These are phyloP conservation scores for Boleophthalmus pectinirostris DNA, from an alignment of 2,113 vertebrate genomes.

Conservation along the genomic window DNA sequence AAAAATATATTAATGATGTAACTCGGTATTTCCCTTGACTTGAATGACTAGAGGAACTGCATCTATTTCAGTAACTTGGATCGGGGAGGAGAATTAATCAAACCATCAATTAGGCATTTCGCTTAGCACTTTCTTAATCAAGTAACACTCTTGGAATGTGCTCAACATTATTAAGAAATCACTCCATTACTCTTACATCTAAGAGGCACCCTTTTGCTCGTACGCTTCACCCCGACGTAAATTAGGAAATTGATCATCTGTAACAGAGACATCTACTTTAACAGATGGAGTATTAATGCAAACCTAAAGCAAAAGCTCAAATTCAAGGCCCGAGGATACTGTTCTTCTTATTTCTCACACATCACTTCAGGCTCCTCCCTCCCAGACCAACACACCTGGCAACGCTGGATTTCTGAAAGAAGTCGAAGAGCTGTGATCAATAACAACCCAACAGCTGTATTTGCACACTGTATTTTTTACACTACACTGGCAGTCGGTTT, in stretches of 20 bases:
- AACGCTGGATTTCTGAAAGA: background rate
- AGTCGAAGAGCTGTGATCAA: slow-evolving; percentile 24
- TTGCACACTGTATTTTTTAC: slow-evolving; percentile 17
- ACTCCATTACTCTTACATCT: slow-evolving; percentile 43
- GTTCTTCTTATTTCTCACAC: background rate
- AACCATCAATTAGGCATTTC: slow-evolving; percentile 27
- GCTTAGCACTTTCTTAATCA: slow-evolving; percentile 32
- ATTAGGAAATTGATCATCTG: slow-evolving; percentile 39
- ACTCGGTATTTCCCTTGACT: background rate
- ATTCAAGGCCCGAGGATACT: background rate
- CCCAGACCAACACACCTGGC: background rate
- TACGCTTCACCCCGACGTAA: background rate
- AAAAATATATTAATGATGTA: background rate
- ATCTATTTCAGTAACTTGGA: background rate
- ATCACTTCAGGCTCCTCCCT: background rate
- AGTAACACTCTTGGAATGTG: slow-evolving; percentile 11
- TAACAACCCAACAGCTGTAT: slow-evolving; percentile 50
- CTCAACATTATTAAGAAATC: slow-evolving; percentile 12
- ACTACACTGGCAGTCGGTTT: slow-evolving; percentile 13
- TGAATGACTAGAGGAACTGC: background rate
- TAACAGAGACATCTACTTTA: slow-evolving; percentile 11
- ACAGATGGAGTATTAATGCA: slow-evolving; percentile 9
- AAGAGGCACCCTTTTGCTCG: slow-evolving; percentile 26
- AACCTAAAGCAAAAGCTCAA: slow-evolving; percentile 4
- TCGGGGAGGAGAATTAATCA: slow-evolving; percentile 28